Evolutionary conservation across 1,140 invertebrate species (phyloP), one percentile per base, ranked within the genome.

Genomic region (Elysia chlorotica): DNA sequence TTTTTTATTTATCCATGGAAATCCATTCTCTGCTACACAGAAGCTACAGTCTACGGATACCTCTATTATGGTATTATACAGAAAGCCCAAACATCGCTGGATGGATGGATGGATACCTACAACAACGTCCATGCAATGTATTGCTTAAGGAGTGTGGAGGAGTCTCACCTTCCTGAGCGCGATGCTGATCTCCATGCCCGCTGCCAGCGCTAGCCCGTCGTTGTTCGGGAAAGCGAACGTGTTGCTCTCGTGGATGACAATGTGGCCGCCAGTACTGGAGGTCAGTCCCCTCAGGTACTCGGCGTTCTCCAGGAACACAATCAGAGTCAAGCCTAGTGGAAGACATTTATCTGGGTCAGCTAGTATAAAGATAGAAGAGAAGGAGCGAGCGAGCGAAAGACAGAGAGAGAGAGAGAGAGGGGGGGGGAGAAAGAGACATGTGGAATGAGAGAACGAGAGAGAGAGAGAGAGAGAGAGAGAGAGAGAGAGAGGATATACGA

Each of bases 161-260:
- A n/a, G n/a, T n/a, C n/a, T n/a, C n/a, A n/a, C 81, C 74, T 76
- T 57, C 65, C 71, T 79, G 25, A 87, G 21, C 25, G 78, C 80
- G 36, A 87, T 79, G 41, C 82, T 78, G n/a, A 83, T 81, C 73
- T 83, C 82, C 65, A 76, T 75, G 30, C 81, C 81, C 0, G 85
- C 78, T 10, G 81, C 76, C 23, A 87, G 74, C 37, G 82, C 82
- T n/a, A 86, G 65, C 3, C 86, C 85, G 36, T 85, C 76, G 6
- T 82, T 76, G 48, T 82, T 74, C 0, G 86, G 85, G 37, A 84
- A 83, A 0, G 86, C 85, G n/a, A 81, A 66, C 6, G 76, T 73
- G 19, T 59, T 71, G n/a, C 53, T 71, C 4, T 78, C 57, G 54
- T 81, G 78, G 36, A 83, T 66, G 1, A 74, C 56, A 28, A 83